These are phyloP conservation scores for Polypterus bichir DNA, from an alignment of 2,113 vertebrate species.

Conservation along the genomic window DNA sequence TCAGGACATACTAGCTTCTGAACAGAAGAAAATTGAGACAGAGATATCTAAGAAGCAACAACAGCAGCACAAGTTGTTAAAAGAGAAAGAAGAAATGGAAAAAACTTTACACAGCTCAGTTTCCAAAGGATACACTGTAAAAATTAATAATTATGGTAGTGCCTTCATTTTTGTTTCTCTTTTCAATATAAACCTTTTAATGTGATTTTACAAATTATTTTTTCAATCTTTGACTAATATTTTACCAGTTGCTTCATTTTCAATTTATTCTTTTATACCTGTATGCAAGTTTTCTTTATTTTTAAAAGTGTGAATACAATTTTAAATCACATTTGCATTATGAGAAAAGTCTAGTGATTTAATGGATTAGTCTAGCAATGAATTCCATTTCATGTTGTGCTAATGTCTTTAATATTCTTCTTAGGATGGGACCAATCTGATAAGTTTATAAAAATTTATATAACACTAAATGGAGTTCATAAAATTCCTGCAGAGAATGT, in stretches of 20 bases:
- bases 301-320: too few species aligned
- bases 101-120: slow-evolving; percentile 40
- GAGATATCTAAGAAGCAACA: slow-evolving; percentile 64
- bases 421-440: slow-evolving; percentile 97
- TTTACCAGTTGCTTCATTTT: too few species aligned
- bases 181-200: background rate
- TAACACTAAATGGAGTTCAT: slow-evolving; percentile 78
- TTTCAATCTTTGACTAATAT: background rate
- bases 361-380: background rate
- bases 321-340: too few species aligned
- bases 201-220: background rate
- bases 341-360: background rate
- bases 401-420: slow-evolving; percentile 15
- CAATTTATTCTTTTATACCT: too few species aligned
- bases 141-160: slow-evolving; percentile 90
- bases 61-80: slow-evolving; percentile 51
- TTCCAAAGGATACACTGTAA: slow-evolving; percentile 70
- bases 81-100: slow-evolving; percentile 41
- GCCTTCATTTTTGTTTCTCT: background rate
- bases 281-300: too few species aligned
- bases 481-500: slow-evolving; percentile 75
- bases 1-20: slow-evolving; percentile 59
- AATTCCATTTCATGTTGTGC: background rate
- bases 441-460: slow-evolving; percentile 91
- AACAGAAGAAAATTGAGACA: slow-evolving; percentile 73